A percentile compares a stretch with the other conserved stretches of the same genome.
Conservation (phyloP, 2,888 invertebrate genomes). For the Dorcus hopei region DNA sequence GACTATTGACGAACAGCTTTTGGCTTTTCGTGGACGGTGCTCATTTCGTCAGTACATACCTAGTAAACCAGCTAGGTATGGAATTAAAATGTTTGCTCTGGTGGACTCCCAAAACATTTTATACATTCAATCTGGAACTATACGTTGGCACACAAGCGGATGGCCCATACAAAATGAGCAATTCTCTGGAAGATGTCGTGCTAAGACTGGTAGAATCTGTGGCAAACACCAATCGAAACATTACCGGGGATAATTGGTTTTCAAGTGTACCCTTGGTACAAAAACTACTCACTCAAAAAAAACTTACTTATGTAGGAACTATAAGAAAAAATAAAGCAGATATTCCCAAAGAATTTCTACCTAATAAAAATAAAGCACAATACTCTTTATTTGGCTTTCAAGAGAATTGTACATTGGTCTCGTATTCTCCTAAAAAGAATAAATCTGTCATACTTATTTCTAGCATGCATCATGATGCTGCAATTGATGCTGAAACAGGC, state of each 20-base stretch:
- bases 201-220: background rate
- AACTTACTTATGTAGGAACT: conserved; percentile 3
- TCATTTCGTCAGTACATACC: conserved; percentile 23
- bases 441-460: background rate
- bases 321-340: conserved; percentile 13
- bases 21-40: conserved; percentile 21
- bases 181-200: background rate
- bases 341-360: conserved; percentile 4
- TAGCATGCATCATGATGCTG: background rate
- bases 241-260: conserved; percentile 4
- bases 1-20: conserved; percentile 31
- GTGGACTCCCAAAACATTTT: conserved; percentile 2
- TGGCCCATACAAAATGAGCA: conserved; percentile 3
- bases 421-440: background rate
- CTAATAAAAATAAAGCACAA: background rate
- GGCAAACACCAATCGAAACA: conserved; percentile 2
- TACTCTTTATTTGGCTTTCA: conserved; percentile 1
- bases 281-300: conserved; percentile 4
- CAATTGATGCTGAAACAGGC: background rate
- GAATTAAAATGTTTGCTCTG: conserved; percentile 24
- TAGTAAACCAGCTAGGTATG: conserved; percentile 31
- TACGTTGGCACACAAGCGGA: conserved; percentile 7
- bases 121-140: conserved; percentile 7
- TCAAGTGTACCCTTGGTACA: conserved; percentile 1
- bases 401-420: conserved; percentile 3